Base-by-base conservation (phyloP, 2,113 vertebrate species). In the Colinus virginianus region DNA sequence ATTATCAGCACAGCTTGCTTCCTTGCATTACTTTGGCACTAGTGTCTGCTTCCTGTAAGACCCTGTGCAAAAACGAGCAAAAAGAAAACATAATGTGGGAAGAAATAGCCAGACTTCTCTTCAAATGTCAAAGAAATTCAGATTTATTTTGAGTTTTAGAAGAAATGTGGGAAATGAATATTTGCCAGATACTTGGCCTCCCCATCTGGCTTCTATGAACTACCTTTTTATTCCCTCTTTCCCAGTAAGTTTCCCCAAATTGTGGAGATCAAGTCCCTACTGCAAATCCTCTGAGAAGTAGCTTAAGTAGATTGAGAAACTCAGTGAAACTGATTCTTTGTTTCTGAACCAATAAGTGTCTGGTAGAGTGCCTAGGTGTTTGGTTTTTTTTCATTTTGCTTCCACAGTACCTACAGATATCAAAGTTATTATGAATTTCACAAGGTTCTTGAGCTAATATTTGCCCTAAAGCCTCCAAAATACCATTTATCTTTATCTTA, bases 121-220 rank as follows among this genome's bases (percentile, higher is more conserved):
- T 94, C 91, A 96, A 88, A 96, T 92, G 93, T 95, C 93, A 95
- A 66, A 95, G 76, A 93, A 53, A 88, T 90, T 96, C 95, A 90
- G 93, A 95, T 95, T 95, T 96, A 96, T 96, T 96, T 94, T 95
- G 93, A 94, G 90, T 94, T 95, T 84, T 94, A 84, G 93, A 91
- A 96, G 87, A 95, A 93, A 94, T 94, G 79, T 92, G 90, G 93
- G 82, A 94, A 94, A 92, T 84, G 89, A 82, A 88, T 95, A 93
- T 95, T 95, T 96, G 95, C 91, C 91, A 95, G 85, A 84, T 95
- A 91, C 93, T 91, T 94, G 88, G 91, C 91, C 83, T 96, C 68
- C 66, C 93, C 91, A 93, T 96, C 93, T 96, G 94, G 91, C 93
- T 96, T 88, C 90, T 90, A 61, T 94, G 94, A 94, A 86, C 91